Conservation (phyloP, 2,888 invertebrate genomes). For the Hermaeophaga mercurialis region DNA sequence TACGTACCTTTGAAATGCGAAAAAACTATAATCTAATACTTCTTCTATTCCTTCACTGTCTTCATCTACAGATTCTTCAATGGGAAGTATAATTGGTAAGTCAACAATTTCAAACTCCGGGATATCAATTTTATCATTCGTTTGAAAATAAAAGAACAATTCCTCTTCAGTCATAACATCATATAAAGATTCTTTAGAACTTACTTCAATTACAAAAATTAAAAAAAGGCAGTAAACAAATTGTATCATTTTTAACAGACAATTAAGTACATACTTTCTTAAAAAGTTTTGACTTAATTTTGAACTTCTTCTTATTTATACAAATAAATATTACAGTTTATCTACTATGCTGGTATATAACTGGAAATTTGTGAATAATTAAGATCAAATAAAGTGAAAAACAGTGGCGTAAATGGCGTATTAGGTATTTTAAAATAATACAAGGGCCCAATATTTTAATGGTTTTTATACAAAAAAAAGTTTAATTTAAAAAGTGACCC, state of each 20-base stretch:
- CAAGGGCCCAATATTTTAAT: too few relatives aligned
- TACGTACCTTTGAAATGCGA: constrained; percentile 65
- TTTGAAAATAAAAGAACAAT: constrained; percentile 57
- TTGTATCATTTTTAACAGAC: constrained; percentile 8
- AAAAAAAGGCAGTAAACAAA: constrained; percentile 4
- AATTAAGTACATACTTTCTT: neutral
- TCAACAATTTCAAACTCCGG: constrained; percentile 68
- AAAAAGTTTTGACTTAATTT: neutral
- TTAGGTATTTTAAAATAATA: too few relatives aligned
- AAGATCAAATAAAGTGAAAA: constrained; percentile 24
- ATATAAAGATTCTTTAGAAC: constrained; percentile 46
- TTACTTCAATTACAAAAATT: constrained; percentile 7
- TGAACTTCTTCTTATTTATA: neutral
- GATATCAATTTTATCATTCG: constrained; percentile 51
- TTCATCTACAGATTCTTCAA: constrained; percentile 39
- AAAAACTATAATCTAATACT: constrained; percentile 62
- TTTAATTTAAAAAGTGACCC: too few relatives aligned
- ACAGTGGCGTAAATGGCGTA: too few relatives aligned
- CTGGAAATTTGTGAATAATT: constrained; percentile 32
- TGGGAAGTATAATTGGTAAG: constrained; percentile 58
- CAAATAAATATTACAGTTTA: neutral
- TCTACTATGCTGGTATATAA: constrained; percentile 31
- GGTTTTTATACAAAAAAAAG: too few relatives aligned
- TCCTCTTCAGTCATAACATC: constrained; percentile 56
- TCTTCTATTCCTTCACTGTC: constrained; percentile 55